Evolutionary conservation across 2,113 vertebrate genomes (phyloP).

Genomic region (Muntiacus muntjak): DNA sequence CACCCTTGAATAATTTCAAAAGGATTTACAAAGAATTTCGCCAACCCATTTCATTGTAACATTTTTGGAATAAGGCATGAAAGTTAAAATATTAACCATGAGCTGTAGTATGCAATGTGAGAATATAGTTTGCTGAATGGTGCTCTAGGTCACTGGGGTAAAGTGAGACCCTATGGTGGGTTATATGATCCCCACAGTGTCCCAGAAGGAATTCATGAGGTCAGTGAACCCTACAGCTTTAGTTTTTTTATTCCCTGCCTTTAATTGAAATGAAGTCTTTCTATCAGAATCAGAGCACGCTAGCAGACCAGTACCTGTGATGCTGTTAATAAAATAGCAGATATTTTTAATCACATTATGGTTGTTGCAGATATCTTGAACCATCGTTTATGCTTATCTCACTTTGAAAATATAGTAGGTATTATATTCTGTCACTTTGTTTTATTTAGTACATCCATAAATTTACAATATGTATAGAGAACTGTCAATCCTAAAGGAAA

Average conservation of each 20-base stretch:
- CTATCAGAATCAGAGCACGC: neutral
- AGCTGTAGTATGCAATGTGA: fast-evolving
- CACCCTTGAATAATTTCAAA: neutral
- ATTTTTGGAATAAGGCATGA: neutral
- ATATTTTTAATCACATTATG: neutral
- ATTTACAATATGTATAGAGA: too few relatives aligned
- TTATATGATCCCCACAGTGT: neutral
- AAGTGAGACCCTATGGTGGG: fast-evolving
- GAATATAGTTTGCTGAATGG: too few relatives aligned
- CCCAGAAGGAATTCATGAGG: neutral
- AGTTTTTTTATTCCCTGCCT: neutral
- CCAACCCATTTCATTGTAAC: neutral
- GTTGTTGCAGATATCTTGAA: neutral
- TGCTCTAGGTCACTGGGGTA: neutral
- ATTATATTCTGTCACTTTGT: neutral
- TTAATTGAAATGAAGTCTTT: neutral
- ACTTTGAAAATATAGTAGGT: neutral
- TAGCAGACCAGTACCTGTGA: neutral
- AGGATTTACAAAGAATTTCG: neutral
- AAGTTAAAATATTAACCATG: neutral
- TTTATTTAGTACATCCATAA: neutral
- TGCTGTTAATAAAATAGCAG: neutral
- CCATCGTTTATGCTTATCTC: neutral
- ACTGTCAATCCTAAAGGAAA: too few relatives aligned
- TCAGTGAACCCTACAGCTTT: neutral